phyloP scores from a whole-genome alignment of 2,888 invertebrate genomes.

The Ochropacha duplaris region DNA sequence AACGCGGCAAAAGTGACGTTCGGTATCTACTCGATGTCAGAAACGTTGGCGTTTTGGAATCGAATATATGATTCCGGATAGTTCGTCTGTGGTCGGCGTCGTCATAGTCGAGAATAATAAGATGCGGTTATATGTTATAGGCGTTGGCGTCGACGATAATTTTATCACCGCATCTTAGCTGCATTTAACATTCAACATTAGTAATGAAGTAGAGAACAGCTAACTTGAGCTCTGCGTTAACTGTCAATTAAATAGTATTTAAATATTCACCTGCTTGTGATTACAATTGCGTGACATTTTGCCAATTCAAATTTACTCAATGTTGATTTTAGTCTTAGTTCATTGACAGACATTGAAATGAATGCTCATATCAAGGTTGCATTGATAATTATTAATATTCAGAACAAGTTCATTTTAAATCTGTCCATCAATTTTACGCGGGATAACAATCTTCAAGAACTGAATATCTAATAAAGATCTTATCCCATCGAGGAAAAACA shows the following conservation, averaged over 20 bases:
- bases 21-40: conserved; percentile 40
- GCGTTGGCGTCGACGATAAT: conserved; percentile 18
- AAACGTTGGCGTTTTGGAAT: conserved; percentile 39
- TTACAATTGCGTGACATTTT: too few species aligned
- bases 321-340: too few species aligned
- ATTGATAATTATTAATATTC: neutral
- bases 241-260: neutral
- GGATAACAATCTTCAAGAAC: neutral
- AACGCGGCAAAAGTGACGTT: conserved; percentile 62
- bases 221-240: neutral
- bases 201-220: neutral
- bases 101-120: conserved; percentile 29
- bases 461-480: neutral
- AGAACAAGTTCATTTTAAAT: neutral
- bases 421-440: neutral
- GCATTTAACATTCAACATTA: neutral
- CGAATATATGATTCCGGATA: conserved; percentile 44
- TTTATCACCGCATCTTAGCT: neutral
- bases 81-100: conserved; percentile 31
- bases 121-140: conserved; percentile 31
- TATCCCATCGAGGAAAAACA: neutral
- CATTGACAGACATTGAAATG: too few species aligned
- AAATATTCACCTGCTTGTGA: neutral
- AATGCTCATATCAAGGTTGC: neutral
- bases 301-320: too few species aligned